phyloP scores from a whole-genome alignment of 2,888 invertebrate species.

The Bedellia somnulentella region DNA sequence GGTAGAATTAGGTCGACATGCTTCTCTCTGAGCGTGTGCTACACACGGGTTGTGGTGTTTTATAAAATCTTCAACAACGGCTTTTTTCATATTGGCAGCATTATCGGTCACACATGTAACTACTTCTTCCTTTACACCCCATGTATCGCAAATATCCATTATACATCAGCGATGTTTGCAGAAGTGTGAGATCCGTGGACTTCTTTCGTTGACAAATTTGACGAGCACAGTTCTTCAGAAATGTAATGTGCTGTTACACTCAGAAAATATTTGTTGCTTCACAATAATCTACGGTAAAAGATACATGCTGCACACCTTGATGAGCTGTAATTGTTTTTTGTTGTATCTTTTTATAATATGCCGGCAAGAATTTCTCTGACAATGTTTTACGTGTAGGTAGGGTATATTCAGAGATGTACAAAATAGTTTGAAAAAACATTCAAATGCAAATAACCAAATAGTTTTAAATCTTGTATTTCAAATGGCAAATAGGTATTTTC shows the following conservation, averaged over 20 bases:
- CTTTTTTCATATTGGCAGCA: too few species aligned
- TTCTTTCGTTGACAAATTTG: slow-evolving; percentile 11
- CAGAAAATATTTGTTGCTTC: slow-evolving; percentile 11
- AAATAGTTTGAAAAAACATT: too few species aligned
- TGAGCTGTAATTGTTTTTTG: slow-evolving; percentile 9
- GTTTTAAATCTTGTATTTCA: too few species aligned
- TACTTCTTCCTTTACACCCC: slow-evolving; percentile 6
- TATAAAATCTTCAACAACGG: slow-evolving; percentile 7
- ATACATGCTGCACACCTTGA: slow-evolving; percentile 7
- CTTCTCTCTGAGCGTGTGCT: too few species aligned
- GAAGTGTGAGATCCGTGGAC: slow-evolving; percentile 2
- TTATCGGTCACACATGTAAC: slow-evolving; percentile 7
- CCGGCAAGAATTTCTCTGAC: slow-evolving; percentile 13
- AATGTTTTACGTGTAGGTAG: slow-evolving; percentile 15
- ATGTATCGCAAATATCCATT: slow-evolving; percentile 7
- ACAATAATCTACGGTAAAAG: slow-evolving; percentile 14
- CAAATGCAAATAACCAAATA: too few species aligned
- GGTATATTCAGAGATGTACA: slow-evolving; percentile 15
- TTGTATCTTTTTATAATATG: slow-evolving; percentile 8
- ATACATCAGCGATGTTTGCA: slow-evolving; percentile 3
- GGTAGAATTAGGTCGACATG: too few species aligned
- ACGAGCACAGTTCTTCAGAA: slow-evolving; percentile 9
- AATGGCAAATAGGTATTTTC: too few species aligned
- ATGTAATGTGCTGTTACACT: too few species aligned
- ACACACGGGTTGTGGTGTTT: slow-evolving; percentile 12